Conservation (phyloP, 2,888 invertebrate species). For the Scotopteryx bipunctaria region DNA sequence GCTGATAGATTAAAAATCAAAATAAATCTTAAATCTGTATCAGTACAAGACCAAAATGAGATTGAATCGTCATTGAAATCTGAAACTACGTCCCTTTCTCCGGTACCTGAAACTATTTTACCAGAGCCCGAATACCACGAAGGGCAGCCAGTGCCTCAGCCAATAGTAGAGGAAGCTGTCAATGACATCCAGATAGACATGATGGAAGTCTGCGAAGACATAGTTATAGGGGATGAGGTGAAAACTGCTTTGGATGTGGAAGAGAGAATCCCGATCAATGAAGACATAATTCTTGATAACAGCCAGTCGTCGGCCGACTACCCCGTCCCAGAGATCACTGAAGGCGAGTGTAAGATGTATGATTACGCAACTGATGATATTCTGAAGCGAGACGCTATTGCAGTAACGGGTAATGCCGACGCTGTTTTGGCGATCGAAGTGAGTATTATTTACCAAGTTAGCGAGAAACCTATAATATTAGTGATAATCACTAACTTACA, state of each 20-base stretch:
- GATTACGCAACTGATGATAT: constrained; percentile 72
- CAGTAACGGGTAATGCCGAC: constrained; percentile 69
- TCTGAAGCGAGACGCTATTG: constrained; percentile 60
- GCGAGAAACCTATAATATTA: too few relatives aligned
- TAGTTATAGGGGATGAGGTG: constrained; percentile 69
- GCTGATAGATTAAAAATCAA: constrained; percentile 9
- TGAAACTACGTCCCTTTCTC: neutral
- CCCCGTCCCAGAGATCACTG: constrained; percentile 34
- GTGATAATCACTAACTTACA: too few relatives aligned
- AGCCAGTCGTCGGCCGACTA: constrained; percentile 65
- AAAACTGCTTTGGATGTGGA: constrained; percentile 57
- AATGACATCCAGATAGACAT: constrained; percentile 73
- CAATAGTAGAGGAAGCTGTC: constrained; percentile 43
- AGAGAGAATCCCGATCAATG: constrained; percentile 49
- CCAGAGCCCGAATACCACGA: neutral
- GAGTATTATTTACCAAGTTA: constrained; percentile 34
- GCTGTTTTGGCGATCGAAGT: constrained; percentile 78
- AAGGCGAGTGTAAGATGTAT: constrained; percentile 63
- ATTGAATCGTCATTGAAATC: neutral
- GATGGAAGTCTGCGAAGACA: constrained; percentile 78
- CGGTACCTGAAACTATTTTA: constrained; percentile 5
- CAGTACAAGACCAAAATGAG: constrained; percentile 5
- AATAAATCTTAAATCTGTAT: constrained; percentile 16
- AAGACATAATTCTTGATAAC: constrained; percentile 72
- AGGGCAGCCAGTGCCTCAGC: neutral